Base-by-base conservation (phyloP, 2,888 invertebrate species). In the Cordilura impudica region DNA sequence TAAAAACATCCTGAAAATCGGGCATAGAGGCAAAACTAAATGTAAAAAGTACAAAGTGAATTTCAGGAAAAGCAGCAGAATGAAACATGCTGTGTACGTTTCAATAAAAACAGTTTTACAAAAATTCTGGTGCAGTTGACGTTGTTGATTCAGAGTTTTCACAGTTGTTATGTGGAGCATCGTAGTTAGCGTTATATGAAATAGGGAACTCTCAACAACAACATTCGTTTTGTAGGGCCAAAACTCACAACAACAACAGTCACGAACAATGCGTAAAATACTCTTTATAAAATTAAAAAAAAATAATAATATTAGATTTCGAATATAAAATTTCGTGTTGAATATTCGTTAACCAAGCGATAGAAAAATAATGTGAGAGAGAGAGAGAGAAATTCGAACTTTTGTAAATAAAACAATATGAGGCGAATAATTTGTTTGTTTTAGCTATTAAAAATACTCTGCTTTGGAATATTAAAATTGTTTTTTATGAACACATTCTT, bases 81-180 rank as follows among this genome's bases (percentile, higher is more conserved):
- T 51, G 31, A 49, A 75, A 67, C 66, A 61, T 49, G 29, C 35
- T 65, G 39, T 60, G 35, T 67, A 19, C 51, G 51, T 47, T 61
- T 4, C 58, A 29, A 29, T 16, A 76, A 18, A 58, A 19, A 56
- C 67, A 70, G 10, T 65, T 49, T 73, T 51, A 78, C 31, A 16
- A 51, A 54, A 66, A n/a, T 43, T 58, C 61, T 47, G 66, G 58
- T 78, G 73, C 78, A 78, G 58, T 73, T 78, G 58, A 51, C 45
- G 69, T 74, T 71, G 8, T 63, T 2, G 12, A 35, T 35, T 35
- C 35, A 12, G 35, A 35, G 35, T 35, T 35, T 12, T 35, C 10
- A 35, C 35, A 12, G 4, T 35, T 35, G 7, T 35, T 35, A 12
- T 35, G 12, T 12, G 4, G 35, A 35, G 35, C 35, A 12, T 35